These are phyloP conservation scores for Probaryconus sp. DNA, from an alignment of 1,140 invertebrate genomes.

Conservation along the genomic window DNA sequence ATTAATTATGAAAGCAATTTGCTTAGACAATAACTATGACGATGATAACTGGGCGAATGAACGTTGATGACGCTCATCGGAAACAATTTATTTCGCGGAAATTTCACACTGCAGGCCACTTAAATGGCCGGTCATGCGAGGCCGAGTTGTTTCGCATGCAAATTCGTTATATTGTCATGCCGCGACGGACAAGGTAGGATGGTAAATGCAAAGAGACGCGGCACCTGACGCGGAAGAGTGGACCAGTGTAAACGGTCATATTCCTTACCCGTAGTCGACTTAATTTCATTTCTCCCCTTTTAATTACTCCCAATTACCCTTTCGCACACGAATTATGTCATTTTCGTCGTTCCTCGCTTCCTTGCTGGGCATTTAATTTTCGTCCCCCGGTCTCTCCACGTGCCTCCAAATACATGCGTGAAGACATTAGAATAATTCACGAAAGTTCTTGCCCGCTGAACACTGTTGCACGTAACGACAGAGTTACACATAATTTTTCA, in stretches of 20 bases:
- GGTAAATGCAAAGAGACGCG: constrained; percentile 63
- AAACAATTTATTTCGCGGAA: constrained; percentile 68
- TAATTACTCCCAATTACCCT: constrained; percentile 77
- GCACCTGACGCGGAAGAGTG: constrained; percentile 62
- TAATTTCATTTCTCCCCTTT: constrained; percentile 76
- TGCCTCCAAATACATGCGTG: constrained; percentile 47
- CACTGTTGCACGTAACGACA: constrained; percentile 12
- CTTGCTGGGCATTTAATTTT: constrained; percentile 55
- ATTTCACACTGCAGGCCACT: constrained; percentile 70
- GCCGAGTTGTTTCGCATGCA: constrained; percentile 74
- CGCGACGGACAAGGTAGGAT: constrained; percentile 33
- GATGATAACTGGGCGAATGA: constrained; percentile 6
- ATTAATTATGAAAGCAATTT: too few relatives aligned
- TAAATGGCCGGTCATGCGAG: constrained; percentile 60
- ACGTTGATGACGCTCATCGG: constrained; percentile 66
- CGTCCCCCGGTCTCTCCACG: constrained; percentile 32
- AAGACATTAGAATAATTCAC: constrained; percentile 61
- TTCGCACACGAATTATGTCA: constrained; percentile 75
- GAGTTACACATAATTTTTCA: constrained; percentile 38
- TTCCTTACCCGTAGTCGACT: constrained; percentile 69
- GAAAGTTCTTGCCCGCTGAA: constrained; percentile 38
- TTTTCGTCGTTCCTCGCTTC: constrained; percentile 63
- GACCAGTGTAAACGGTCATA: constrained; percentile 74
- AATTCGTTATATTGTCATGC: constrained; percentile 76
- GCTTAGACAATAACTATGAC: too few relatives aligned